These are phyloP conservation scores for Ibycter americanus DNA, from an alignment of 2,797 vertebrate species.

Conservation along the genomic window DNA sequence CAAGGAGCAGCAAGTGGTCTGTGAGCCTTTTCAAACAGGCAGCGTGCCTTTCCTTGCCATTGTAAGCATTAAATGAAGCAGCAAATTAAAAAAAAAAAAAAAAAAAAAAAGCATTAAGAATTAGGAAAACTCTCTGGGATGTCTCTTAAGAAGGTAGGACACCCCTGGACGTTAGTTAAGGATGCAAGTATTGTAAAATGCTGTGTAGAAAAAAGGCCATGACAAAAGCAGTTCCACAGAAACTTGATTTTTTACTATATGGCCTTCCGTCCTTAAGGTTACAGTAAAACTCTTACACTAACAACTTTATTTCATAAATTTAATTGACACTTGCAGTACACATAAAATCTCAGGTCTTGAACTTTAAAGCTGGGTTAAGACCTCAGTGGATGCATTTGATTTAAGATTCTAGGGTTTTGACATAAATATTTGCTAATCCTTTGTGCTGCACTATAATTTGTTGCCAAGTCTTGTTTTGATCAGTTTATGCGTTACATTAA, in stretches of 20 bases:
- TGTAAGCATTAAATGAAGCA: not conserved
- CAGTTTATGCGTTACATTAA: conserved; percentile 2
- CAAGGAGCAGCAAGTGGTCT: not conserved
- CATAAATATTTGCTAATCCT: not conserved
- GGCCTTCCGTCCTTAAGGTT: not conserved
- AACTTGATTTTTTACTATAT: not conserved
- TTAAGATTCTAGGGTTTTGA: not conserved
- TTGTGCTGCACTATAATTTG: not conserved
- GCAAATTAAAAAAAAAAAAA: not conserved
- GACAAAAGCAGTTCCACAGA: not conserved
- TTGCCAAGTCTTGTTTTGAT: conserved; percentile 11
- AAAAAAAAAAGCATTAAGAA: not conserved
- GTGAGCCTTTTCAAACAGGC: not conserved
- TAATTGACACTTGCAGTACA: not conserved
- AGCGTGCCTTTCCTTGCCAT: not conserved
- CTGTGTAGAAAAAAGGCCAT: not conserved
- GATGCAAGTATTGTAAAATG: not conserved
- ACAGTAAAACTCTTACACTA: not conserved
- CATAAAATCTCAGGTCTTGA: not conserved
- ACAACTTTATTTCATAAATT: not conserved
- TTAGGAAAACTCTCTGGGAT: not conserved
- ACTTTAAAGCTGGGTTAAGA: not conserved
- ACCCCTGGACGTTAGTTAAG: not conserved
- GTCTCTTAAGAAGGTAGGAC: not conserved
- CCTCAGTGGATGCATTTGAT: not conserved